phyloP scores from a whole-genome alignment of 2,113 vertebrate species.

The Aphyosemion australe region DNA sequence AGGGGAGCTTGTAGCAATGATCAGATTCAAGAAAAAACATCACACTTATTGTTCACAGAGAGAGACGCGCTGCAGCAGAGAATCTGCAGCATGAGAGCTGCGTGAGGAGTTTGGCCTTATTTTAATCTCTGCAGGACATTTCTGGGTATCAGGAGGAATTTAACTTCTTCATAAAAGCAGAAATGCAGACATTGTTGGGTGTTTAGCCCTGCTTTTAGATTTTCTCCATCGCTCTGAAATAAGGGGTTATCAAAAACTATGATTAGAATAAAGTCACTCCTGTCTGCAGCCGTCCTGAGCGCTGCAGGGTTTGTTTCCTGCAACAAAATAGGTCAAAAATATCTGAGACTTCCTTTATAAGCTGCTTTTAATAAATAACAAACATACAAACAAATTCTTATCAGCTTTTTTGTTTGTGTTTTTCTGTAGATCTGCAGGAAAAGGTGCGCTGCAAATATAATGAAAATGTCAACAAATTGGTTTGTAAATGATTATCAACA shows the following conservation, averaged over 20 bases:
- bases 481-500: too few species aligned
- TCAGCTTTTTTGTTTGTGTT: too few species aligned
- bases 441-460: neutral
- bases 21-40: constrained; percentile 12
- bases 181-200: too few species aligned
- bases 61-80: constrained; percentile 3
- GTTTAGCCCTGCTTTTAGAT: neutral
- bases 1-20: constrained; percentile 9
- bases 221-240: neutral
- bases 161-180: neutral
- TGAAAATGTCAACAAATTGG: neutral
- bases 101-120: neutral
- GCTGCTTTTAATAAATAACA: too few species aligned
- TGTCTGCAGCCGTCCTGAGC: neutral
- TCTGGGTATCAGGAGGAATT: constrained; percentile 7
- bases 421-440: too few species aligned
- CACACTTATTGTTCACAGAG: constrained; percentile 6
- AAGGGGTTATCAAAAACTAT: neutral
- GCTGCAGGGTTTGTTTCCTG: neutral
- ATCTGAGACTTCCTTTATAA: too few species aligned
- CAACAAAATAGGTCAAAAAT: too few species aligned
- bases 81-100: constrained; percentile 2
- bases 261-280: neutral
- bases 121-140: constrained; percentile 26
- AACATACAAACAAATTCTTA: too few species aligned